These are phyloP conservation scores for Gymnobelideus leadbeateri DNA, from an alignment of 2,113 vertebrate genomes.

Conservation along the genomic window DNA sequence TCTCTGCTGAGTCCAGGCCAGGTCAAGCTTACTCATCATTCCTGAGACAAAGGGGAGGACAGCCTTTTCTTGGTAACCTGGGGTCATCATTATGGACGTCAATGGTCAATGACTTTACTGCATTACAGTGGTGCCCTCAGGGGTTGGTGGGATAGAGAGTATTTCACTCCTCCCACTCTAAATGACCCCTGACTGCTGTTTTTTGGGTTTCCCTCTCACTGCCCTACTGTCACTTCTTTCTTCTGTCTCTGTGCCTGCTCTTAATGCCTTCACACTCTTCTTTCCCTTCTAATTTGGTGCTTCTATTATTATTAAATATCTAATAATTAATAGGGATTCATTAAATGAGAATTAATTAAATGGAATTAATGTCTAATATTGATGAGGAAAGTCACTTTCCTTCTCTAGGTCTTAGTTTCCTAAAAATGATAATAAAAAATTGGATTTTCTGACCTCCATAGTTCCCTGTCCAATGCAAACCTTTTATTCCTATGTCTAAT, in stretches of 20 bases:
- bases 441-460: neutral
- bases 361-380: neutral
- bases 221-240: neutral
- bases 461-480: neutral
- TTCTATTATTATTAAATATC: neutral
- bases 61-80: neutral
- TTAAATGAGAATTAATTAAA: neutral
- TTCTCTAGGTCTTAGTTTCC: neutral
- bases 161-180: neutral
- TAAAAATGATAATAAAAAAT: neutral
- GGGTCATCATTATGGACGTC: neutral
- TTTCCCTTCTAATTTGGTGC: slow-evolving; percentile 3
- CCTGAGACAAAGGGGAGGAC: neutral
- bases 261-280: neutral
- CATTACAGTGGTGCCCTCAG: neutral
- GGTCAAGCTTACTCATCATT: neutral
- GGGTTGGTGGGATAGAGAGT: neutral
- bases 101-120: slow-evolving; percentile 6
- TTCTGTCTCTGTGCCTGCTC: neutral
- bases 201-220: neutral
- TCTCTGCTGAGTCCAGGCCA: neutral
- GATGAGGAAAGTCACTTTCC: neutral
- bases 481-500: neutral
- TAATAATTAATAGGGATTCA: neutral
- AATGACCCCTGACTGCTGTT: neutral